Evolutionary conservation across 2,797 vertebrate species (phyloP).

Genomic region (Sebastes umbrosus): DNA sequence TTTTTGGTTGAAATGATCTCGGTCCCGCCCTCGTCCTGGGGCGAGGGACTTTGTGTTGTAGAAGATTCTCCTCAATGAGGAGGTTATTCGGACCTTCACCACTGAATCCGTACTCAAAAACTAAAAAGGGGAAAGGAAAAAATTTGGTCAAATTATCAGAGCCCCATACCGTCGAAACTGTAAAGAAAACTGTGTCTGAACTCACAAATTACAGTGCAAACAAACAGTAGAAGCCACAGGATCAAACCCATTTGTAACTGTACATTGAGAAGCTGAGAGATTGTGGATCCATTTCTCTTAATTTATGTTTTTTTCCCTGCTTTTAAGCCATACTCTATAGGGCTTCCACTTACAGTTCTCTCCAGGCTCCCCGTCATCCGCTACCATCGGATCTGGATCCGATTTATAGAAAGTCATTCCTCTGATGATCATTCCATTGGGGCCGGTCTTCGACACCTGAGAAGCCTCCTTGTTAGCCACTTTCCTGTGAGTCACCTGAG

Average conservation of each 20-base stretch:
- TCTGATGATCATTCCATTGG: constrained; percentile 85
- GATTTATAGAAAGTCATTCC: constrained; percentile 97
- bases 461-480: constrained; percentile 58
- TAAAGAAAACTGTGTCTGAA: not conserved
- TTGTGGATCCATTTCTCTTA: too few relatives aligned
- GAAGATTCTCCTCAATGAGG: constrained; percentile 91
- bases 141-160: not conserved
- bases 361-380: constrained; percentile 89
- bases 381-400: constrained; percentile 80
- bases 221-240: not conserved
- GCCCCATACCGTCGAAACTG: not conserved
- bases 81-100: constrained; percentile 87
- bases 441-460: constrained; percentile 50
- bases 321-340: not conserved
- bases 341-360: constrained; percentile 88
- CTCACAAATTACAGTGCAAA: not conserved
- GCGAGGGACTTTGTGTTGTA: constrained; percentile 79
- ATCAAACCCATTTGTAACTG: not conserved
- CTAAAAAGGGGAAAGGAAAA: constrained; percentile 51
- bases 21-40: constrained; percentile 59
- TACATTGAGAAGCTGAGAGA: not conserved
- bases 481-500: constrained; percentile 21
- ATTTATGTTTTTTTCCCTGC: not conserved
- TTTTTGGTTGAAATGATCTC: constrained; percentile 46
- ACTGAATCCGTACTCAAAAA: constrained; percentile 90